phyloP scores from a whole-genome alignment of 2,888 invertebrate species.

The Shargacucullia verbasci region DNA sequence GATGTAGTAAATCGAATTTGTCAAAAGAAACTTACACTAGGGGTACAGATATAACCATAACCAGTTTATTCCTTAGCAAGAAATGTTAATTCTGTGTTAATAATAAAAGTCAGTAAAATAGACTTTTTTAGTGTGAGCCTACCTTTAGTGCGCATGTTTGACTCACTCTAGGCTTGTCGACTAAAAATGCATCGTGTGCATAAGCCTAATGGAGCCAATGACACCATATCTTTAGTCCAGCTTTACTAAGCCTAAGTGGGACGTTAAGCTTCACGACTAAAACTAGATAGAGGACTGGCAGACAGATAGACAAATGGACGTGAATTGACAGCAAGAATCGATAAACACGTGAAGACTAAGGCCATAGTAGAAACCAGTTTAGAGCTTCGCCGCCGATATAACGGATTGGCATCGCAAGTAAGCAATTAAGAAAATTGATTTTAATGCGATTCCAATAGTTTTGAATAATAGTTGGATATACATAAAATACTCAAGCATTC shows the following conservation, averaged over 20 bases:
- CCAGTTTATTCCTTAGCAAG: too few relatives aligned
- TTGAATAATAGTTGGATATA: slow-evolving; percentile 36
- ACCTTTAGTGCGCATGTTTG: slow-evolving; percentile 6
- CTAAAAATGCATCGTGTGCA: slow-evolving; percentile 26
- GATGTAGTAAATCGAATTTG: too few relatives aligned
- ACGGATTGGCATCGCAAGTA: slow-evolving; percentile 37
- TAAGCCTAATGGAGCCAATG: slow-evolving; percentile 47
- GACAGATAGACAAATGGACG: slow-evolving; percentile 68
- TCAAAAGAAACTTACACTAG: too few relatives aligned
- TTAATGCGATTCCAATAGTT: slow-evolving; percentile 48
- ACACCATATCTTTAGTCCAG: slow-evolving; percentile 33
- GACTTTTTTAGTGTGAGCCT: neutral
- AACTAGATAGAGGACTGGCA: slow-evolving; percentile 66
- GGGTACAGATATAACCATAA: too few relatives aligned
- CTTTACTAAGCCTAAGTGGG: slow-evolving; percentile 54
- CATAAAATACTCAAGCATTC: slow-evolving; percentile 26
- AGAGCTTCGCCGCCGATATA: slow-evolving; percentile 35
- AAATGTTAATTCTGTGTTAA: too few relatives aligned
- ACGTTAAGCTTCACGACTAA: slow-evolving; percentile 61
- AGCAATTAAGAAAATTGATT: slow-evolving; percentile 59
- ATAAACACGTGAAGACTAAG: slow-evolving; percentile 47
- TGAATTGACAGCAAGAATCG: slow-evolving; percentile 62
- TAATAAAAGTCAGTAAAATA: too few relatives aligned
- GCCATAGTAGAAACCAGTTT: slow-evolving; percentile 46
- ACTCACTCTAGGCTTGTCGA: slow-evolving; percentile 26